Evolutionary conservation across 2,113 vertebrate genomes (phyloP).

Genomic region (Epinephelus cyanopodus): DNA sequence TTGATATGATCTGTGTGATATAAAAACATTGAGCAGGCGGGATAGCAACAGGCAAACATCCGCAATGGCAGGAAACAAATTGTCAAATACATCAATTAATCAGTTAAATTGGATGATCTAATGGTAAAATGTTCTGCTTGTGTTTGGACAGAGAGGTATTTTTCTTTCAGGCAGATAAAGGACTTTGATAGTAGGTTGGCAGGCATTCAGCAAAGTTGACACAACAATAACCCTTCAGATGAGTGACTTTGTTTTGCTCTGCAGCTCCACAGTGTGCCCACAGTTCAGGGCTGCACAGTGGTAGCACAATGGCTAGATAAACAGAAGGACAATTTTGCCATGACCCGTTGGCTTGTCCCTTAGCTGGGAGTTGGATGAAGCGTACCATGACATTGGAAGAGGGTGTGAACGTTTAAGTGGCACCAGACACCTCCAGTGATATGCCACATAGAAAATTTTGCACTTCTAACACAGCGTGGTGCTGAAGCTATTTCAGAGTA

Average conservation of each 20-base stretch:
- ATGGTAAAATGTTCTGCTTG: background rate
- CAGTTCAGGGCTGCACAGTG: constrained; percentile 20
- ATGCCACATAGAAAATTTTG: constrained; percentile 56
- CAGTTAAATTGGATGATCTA: background rate
- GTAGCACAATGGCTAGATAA: constrained; percentile 18
- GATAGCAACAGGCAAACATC: background rate
- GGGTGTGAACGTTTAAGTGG: constrained; percentile 67
- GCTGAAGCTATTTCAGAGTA: constrained; percentile 49
- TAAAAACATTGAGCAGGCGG: background rate
- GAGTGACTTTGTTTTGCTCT: constrained; percentile 48
- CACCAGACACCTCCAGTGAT: constrained; percentile 61
- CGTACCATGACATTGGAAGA: constrained; percentile 54
- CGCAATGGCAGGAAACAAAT: background rate
- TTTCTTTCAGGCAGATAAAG: constrained; percentile 14
- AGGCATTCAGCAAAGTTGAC: constrained; percentile 15
- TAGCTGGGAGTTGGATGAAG: constrained; percentile 36
- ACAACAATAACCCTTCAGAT: constrained; percentile 25
- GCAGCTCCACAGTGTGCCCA: background rate
- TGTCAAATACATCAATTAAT: background rate
- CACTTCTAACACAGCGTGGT: constrained; percentile 61
- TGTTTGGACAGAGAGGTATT: background rate
- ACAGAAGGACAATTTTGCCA: constrained; percentile 43
- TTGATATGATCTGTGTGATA: background rate
- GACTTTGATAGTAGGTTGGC: constrained; percentile 4
- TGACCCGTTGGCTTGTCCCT: constrained; percentile 52